phyloP scores from a whole-genome alignment of 2,797 vertebrate genomes.

The Poecilia wingei region DNA sequence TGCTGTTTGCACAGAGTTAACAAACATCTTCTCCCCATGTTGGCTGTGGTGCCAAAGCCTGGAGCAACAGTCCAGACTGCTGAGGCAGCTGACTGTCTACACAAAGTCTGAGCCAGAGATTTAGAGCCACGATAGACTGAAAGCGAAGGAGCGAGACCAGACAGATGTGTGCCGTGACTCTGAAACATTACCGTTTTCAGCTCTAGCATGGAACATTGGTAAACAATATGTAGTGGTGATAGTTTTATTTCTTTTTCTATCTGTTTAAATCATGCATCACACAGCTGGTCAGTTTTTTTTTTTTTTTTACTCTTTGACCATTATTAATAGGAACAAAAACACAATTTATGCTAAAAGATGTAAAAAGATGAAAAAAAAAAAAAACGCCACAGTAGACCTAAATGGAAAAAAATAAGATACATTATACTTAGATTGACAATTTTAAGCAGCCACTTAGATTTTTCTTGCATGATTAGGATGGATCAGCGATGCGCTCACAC shows the following conservation, averaged over 20 bases:
- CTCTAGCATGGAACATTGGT: conserved; percentile 35
- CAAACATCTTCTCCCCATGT: conserved; percentile 57
- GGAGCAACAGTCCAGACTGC: conserved; percentile 65
- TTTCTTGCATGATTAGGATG: background rate
- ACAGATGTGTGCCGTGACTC: conserved; percentile 59
- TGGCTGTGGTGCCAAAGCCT: conserved; percentile 63
- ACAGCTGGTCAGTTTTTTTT: background rate
- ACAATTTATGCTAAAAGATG: background rate
- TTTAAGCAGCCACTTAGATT: background rate
- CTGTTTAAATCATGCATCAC: background rate
- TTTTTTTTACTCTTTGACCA: background rate
- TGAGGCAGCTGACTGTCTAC: conserved; percentile 68
- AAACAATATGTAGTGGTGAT: conserved; percentile 34
- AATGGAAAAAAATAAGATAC: background rate
- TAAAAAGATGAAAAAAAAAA: background rate
- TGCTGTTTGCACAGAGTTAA: conserved; percentile 49
- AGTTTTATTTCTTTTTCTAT: background rate
- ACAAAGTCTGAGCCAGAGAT: conserved; percentile 69
- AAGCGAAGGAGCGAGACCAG: conserved; percentile 53
- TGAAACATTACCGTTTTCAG: conserved; percentile 47
- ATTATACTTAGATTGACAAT: background rate
- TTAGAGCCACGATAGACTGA: conserved; percentile 44
- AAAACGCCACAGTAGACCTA: background rate
- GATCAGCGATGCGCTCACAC: background rate
- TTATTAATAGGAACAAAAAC: background rate